A percentile compares a stretch with the other conserved stretches of the same genome.
phyloP scores from a whole-genome alignment of 2,888 invertebrate genomes.

The Neoascia interrupta region DNA sequence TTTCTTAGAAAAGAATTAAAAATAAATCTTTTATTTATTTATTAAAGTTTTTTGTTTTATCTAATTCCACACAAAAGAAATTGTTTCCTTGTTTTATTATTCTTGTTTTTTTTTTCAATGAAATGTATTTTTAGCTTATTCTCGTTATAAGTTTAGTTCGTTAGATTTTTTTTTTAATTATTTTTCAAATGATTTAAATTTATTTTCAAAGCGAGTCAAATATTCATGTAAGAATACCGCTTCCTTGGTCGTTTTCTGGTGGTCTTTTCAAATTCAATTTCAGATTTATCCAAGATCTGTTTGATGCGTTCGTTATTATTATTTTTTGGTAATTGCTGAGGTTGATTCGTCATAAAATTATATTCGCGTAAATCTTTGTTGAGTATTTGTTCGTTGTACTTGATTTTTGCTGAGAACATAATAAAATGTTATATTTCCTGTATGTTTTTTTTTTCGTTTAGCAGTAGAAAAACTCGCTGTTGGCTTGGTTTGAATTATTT shows the following conservation, averaged over 20 bases:
- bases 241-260: conserved; percentile 61
- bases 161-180: conserved; percentile 45
- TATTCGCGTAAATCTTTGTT: conserved; percentile 41
- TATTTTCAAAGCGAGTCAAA: conserved; percentile 31
- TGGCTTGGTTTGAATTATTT: neutral
- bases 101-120: conserved; percentile 45
- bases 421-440: conserved; percentile 35
- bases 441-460: neutral
- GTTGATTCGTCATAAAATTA: conserved; percentile 41
- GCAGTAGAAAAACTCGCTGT: neutral
- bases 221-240: conserved; percentile 53
- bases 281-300: conserved; percentile 33
- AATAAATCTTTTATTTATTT: conserved; percentile 59
- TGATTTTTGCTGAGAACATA: conserved; percentile 61
- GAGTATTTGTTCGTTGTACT: conserved; percentile 37
- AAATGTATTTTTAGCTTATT: conserved; percentile 68
- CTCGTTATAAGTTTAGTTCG: conserved; percentile 55
- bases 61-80: conserved; percentile 55
- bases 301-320: conserved; percentile 52
- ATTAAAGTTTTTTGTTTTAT: too few relatives aligned
- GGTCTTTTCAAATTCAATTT: conserved; percentile 60
- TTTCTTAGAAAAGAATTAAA: conserved; percentile 73
- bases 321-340: conserved; percentile 31
- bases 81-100: conserved; percentile 41
- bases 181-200: conserved; percentile 3